Evolutionary conservation across 1,140 invertebrate genomes (phyloP).

Genomic region (Meloidogyne hapla): DNA sequence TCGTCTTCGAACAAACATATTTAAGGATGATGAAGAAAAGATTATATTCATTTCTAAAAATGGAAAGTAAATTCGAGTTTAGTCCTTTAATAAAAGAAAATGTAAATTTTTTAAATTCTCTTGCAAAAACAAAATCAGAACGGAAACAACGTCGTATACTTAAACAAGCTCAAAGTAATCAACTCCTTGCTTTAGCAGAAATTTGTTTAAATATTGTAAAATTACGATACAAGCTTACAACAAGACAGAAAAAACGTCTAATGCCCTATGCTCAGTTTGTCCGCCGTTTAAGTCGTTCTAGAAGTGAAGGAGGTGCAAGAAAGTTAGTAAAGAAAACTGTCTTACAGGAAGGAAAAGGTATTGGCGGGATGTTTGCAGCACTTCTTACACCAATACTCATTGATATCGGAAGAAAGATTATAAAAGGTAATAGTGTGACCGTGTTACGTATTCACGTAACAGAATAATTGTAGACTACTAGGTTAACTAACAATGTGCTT

Average conservation of each 20-base stretch:
- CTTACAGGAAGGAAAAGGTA: not conserved
- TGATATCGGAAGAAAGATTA: constrained; percentile 8
- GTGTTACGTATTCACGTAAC: no score
- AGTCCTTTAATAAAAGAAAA: not conserved
- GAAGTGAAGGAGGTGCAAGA: not conserved
- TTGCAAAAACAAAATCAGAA: not conserved
- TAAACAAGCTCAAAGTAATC: not conserved
- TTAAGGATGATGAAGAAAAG: constrained; percentile 8
- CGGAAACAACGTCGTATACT: not conserved
- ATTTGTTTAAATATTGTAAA: constrained; percentile 29
- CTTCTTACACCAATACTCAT: constrained; percentile 14
- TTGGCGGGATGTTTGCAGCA: constrained; percentile 9
- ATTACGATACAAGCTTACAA: not conserved
- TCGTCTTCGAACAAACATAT: constrained; percentile 20
- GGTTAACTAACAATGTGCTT: no score
- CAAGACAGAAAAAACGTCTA: constrained; percentile 7
- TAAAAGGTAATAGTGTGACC: no score
- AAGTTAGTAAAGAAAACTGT: not conserved
- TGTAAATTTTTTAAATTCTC: not conserved
- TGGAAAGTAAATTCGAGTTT: not conserved
- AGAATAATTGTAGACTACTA: no score
- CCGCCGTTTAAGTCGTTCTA: not conserved
- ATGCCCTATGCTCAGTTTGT: constrained; percentile 24
- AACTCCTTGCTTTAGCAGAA: constrained; percentile 18
- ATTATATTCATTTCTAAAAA: constrained; percentile 19